Conservation (phyloP, 2,888 invertebrate genomes). For the Bruchidius siliquastri region DNA sequence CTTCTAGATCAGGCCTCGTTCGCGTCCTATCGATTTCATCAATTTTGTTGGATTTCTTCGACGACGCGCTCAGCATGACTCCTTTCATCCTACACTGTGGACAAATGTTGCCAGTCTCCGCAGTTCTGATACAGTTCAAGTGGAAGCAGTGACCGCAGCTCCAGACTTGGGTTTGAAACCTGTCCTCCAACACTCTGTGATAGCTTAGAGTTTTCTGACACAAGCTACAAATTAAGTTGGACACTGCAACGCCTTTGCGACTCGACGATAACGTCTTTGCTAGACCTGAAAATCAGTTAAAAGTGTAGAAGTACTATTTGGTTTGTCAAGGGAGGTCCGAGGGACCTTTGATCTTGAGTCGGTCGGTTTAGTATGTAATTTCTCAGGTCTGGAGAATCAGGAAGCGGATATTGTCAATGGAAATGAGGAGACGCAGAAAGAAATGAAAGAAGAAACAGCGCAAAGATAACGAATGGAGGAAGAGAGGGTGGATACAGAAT, state of each 20-base stretch:
- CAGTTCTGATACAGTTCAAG: conserved; percentile 28
- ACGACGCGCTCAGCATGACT: conserved; percentile 21
- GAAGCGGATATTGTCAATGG: too few species aligned
- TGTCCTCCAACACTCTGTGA: conserved; percentile 27
- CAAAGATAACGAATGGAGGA: too few species aligned
- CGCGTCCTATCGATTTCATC: conserved; percentile 13
- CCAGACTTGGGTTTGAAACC: conserved; percentile 37
- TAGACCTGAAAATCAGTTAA: conserved; percentile 36
- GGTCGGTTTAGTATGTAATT: too few species aligned
- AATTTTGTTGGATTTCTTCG: background rate
- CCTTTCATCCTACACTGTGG: conserved; percentile 38
- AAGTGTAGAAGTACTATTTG: too few species aligned
- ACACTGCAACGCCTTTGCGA: conserved; percentile 39
- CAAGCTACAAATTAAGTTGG: conserved; percentile 36
- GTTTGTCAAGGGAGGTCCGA: too few species aligned
- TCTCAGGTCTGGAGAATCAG: too few species aligned
- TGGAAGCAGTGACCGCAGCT: conserved; percentile 46
- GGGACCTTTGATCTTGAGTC: too few species aligned
- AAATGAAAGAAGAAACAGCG: too few species aligned
- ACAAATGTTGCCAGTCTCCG: conserved; percentile 33
- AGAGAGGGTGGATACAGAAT: too few species aligned
- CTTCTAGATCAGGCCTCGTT: conserved; percentile 43
- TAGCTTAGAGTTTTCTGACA: conserved; percentile 39
- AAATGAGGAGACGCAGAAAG: too few species aligned
- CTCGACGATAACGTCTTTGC: conserved; percentile 37